Conservation (phyloP, 2,113 vertebrate genomes). For the Sinocyclocheilus rhinocerous region DNA sequence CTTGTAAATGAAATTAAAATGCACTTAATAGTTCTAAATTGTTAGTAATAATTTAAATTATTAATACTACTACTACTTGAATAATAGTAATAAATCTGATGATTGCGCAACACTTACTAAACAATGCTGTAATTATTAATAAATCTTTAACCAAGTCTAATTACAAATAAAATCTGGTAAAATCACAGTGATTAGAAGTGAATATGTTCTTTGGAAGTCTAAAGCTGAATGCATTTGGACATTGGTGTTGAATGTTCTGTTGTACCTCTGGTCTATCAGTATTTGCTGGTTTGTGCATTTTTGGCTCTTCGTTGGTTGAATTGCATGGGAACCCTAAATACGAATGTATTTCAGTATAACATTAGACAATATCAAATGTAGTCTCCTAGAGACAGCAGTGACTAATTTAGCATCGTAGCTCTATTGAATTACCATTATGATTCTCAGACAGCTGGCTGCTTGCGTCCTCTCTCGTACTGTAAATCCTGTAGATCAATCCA, state of each 20-base stretch:
- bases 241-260: background rate
- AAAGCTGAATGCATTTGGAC: background rate
- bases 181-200: constrained; percentile 24
- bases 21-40: constrained; percentile 58
- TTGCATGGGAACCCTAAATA: background rate
- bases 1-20: constrained; percentile 52
- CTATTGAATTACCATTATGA: background rate
- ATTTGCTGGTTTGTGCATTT: background rate
- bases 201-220: background rate
- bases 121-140: constrained; percentile 68
- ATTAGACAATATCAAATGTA: background rate
- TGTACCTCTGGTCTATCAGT: background rate
- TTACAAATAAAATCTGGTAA: constrained; percentile 70
- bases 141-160: constrained; percentile 67
- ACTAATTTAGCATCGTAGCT: background rate
- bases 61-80: constrained; percentile 52
- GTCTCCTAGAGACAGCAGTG: background rate
- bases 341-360: background rate
- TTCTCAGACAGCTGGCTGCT: no score
- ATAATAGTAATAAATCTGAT: constrained; percentile 64
- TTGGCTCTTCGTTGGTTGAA: background rate
- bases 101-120: constrained; percentile 61
- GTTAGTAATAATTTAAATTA: constrained; percentile 51
- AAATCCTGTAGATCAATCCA: background rate
- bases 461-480: background rate